phyloP scores from a whole-genome alignment of 2,888 invertebrate species.

The Parochlus steinenii region DNA sequence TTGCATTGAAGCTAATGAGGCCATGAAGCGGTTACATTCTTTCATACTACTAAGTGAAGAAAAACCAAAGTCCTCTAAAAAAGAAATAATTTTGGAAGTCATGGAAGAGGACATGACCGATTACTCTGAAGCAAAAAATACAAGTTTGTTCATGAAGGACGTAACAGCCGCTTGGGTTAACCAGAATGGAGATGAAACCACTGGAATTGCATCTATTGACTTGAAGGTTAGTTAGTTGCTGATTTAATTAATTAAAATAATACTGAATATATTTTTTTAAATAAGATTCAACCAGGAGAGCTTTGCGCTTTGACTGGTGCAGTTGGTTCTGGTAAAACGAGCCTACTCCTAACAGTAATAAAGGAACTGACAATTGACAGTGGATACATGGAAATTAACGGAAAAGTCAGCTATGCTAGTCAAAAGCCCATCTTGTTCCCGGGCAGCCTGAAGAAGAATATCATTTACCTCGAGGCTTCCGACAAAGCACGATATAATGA shows the following conservation, averaged over 20 bases:
- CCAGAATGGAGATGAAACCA: conserved; percentile 5
- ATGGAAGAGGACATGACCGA: too few relatives aligned
- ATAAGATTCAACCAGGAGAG: conserved; percentile 10
- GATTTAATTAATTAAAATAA: conserved; percentile 34
- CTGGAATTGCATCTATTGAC: conserved; percentile 12
- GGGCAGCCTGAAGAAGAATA: conserved; percentile 77
- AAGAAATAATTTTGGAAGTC: too few relatives aligned
- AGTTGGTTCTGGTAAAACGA: conserved; percentile 60
- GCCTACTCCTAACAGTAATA: conserved; percentile 53
- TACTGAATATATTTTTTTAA: too few relatives aligned
- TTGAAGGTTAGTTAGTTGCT: conserved; percentile 11
- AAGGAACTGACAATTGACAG: conserved; percentile 44
- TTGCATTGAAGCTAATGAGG: conserved; percentile 39
- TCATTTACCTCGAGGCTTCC: conserved; percentile 64
- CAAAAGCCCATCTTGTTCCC: conserved; percentile 73
- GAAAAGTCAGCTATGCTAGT: conserved; percentile 55
- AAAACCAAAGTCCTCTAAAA: conserved; percentile 14
- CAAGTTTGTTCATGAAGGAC: conserved; percentile 1
- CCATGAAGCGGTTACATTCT: conserved; percentile 38
- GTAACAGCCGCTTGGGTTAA: conserved; percentile 11
- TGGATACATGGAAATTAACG: conserved; percentile 44
- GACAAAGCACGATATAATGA: conserved; percentile 36
- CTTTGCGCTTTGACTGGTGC: conserved; percentile 43
- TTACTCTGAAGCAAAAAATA: too few relatives aligned
- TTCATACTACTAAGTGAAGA: conserved; percentile 30